Evolutionary conservation across 2,113 vertebrate genomes (phyloP).

Genomic region (Urocolius indicus): DNA sequence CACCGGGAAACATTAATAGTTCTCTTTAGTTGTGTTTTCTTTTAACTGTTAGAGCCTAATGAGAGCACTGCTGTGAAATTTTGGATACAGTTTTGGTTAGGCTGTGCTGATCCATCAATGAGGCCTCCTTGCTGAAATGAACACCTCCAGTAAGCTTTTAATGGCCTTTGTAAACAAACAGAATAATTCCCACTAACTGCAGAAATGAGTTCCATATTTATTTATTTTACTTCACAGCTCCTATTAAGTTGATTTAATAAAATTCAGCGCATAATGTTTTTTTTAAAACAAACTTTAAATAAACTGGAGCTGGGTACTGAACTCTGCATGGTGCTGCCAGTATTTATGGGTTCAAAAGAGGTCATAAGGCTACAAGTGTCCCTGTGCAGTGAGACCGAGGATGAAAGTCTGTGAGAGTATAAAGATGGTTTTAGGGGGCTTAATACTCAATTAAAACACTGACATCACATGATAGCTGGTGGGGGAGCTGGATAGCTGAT

Average conservation of each 20-base stretch:
- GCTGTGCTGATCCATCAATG: conserved; percentile 8
- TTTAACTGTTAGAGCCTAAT: conserved; percentile 61
- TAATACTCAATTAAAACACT: not conserved
- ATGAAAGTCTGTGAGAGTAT: not conserved
- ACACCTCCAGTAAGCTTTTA: conserved; percentile 69
- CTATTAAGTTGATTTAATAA: conserved; percentile 74
- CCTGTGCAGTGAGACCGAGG: not conserved
- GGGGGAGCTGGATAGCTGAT: not conserved
- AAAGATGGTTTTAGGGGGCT: not conserved
- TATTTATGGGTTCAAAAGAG: conserved; percentile 31
- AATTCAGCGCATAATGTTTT: conserved; percentile 51
- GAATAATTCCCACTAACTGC: conserved; percentile 69
- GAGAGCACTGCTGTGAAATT: conserved; percentile 68
- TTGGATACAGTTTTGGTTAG: conserved; percentile 69
- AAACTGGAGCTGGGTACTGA: conserved; percentile 50
- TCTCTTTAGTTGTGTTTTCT: conserved; percentile 67
- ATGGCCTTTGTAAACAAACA: conserved; percentile 71
- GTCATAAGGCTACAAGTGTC: not conserved
- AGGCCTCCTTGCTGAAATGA: conserved; percentile 68
- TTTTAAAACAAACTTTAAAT: conserved; percentile 62
- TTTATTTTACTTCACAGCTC: conserved; percentile 70
- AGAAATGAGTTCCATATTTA: conserved; percentile 72
- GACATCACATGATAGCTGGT: not conserved
- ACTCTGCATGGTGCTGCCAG: conserved; percentile 7
- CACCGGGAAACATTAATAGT: conserved; percentile 49